Evolutionary conservation across 2,888 invertebrate genomes (phyloP).

Genomic region (Mamestra brassicae): DNA sequence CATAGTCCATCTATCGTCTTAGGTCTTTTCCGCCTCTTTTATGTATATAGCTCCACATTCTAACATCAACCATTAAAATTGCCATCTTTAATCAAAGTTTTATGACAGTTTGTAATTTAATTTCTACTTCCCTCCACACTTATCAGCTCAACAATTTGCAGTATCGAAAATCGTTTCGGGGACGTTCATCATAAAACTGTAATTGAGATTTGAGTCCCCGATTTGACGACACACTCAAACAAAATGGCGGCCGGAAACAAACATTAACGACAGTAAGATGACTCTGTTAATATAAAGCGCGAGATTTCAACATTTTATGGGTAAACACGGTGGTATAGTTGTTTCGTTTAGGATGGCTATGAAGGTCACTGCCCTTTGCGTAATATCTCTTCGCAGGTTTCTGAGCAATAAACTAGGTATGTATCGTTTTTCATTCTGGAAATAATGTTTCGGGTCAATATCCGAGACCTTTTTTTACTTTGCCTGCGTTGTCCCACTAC

Average conservation of each 20-base stretch:
- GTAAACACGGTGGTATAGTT: slow-evolving; percentile 59
- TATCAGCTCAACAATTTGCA: slow-evolving; percentile 23
- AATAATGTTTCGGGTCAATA: too few relatives aligned
- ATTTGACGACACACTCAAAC: slow-evolving; percentile 74
- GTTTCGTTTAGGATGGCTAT: neutral
- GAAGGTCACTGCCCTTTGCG: neutral
- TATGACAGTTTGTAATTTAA: neutral
- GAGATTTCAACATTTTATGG: slow-evolving; percentile 77
- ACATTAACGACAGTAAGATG: slow-evolving; percentile 69
- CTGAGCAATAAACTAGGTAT: too few relatives aligned
- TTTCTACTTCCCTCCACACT: neutral
- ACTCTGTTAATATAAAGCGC: slow-evolving; percentile 72
- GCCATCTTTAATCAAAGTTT: neutral
- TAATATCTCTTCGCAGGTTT: neutral
- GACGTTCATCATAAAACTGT: slow-evolving; percentile 65
- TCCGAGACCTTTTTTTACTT: too few relatives aligned
- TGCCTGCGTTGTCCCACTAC: neutral
- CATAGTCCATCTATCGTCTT: too few relatives aligned
- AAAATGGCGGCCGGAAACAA: slow-evolving; percentile 69
- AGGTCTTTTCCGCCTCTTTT: too few relatives aligned
- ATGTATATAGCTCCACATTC: too few relatives aligned
- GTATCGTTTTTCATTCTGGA: too few relatives aligned
- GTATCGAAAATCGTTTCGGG: slow-evolving; percentile 60
- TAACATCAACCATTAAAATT: neutral
- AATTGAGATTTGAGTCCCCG: slow-evolving; percentile 71